Evolutionary conservation across 1,140 invertebrate genomes (phyloP), one percentile per base, ranked within the genome.

Genomic region (Prorops nasuta): DNA sequence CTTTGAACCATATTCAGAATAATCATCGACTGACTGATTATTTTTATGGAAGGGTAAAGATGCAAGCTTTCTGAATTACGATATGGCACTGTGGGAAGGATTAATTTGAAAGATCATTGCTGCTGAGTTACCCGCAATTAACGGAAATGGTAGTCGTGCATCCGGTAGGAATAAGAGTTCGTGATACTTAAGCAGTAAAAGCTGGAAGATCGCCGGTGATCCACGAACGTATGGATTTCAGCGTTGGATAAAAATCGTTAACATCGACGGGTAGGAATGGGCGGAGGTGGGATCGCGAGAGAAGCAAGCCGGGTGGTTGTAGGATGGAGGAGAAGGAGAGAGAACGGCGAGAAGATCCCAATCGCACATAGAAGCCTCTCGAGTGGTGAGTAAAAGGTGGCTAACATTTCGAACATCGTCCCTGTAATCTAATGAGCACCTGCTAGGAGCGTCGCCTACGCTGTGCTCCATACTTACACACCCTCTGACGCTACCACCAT

Each of bases 341-440:
- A 21, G 41, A 34, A 21, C 28, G 14, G 17, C 58, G 21, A 17
- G 44, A 39, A 69, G 69, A 71, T 70, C 64, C 66, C 66, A 71
- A 71, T 71, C 69, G 70, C 58, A 55, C 58, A 58, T 59, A 62
- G 69, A 71, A 58, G 67, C 64, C 67, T 71, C 68, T 69, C 56
- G 62, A 69, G 64, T 61, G 69, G 64, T 70, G 69, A 71, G 69
- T 71, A 71, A 71, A 71, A 71, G 69, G 69, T 71, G 69, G 69
- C 67, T 69, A 71, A 71, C 67, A 70, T 66, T 60, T 66, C 64
- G 67, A 67, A 70, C 67, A 71, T 69, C 66, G 67, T 72, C 67
- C 54, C 67, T 70, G 67, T 71, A 71, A 70, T 71, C 67, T 72
- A 70, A 72, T 72, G 69, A 72, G 69, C 67, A 70, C 69, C 67